phyloP scores from a whole-genome alignment of 2,888 invertebrate genomes.

The Ligdia adustata region DNA sequence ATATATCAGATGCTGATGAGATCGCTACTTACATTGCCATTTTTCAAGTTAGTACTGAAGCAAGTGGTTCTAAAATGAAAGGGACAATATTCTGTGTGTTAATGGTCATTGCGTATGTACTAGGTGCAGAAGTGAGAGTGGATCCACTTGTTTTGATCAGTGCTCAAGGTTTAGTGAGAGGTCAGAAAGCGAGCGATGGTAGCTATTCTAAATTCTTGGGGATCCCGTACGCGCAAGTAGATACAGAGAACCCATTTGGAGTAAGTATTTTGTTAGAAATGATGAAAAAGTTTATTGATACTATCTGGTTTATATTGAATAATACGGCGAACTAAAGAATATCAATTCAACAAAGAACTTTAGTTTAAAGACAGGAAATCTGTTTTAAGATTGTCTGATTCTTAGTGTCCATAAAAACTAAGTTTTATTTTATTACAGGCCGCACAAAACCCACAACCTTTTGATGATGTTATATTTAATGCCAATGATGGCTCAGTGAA shows the following conservation, averaged over 20 bases:
- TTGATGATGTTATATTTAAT: slow-evolving; percentile 60
- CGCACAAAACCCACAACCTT: slow-evolving; percentile 51
- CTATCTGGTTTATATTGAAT: too few species aligned
- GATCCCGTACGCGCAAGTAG: slow-evolving; percentile 70
- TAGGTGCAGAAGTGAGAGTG: slow-evolving; percentile 53
- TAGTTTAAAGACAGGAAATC: too few species aligned
- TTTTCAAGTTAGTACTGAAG: slow-evolving; percentile 27
- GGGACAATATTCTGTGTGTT: slow-evolving; percentile 35
- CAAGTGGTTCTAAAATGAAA: slow-evolving; percentile 39
- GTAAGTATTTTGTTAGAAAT: slow-evolving; percentile 58
- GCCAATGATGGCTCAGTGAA: slow-evolving; percentile 62
- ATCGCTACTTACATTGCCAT: slow-evolving; percentile 17
- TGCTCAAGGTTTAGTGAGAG: slow-evolving; percentile 69
- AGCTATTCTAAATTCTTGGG: slow-evolving; percentile 71
- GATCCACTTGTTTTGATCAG: slow-evolving; percentile 68
- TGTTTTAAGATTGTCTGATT: too few species aligned
- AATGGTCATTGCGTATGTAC: slow-evolving; percentile 34
- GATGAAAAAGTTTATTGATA: too few species aligned
- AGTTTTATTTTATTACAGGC: slow-evolving; percentile 56
- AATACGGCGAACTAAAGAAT: too few species aligned
- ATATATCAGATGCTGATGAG: slow-evolving; percentile 39
- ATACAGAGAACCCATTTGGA: slow-evolving; percentile 68
- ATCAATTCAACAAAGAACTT: too few species aligned
- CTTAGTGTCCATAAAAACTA: too few species aligned
- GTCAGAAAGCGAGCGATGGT: slow-evolving; percentile 63